Evolutionary conservation across 2,113 vertebrate genomes (phyloP).

Genomic region (Promerops cafer): DNA sequence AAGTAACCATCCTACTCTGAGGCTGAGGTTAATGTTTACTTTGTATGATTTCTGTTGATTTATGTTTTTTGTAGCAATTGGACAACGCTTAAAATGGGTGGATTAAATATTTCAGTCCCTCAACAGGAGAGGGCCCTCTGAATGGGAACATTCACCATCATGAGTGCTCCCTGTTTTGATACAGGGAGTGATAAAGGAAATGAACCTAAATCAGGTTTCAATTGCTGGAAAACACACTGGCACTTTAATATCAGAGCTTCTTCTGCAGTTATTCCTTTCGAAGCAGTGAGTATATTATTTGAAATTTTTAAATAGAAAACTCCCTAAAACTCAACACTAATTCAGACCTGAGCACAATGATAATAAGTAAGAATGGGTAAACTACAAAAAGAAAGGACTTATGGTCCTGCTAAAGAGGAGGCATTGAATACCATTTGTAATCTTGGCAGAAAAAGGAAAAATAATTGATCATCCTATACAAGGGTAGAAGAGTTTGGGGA

Average conservation of each 20-base stretch:
- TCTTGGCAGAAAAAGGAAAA: not conserved
- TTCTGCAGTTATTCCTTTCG: not conserved
- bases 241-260: not conserved
- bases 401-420: not conserved
- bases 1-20: not conserved
- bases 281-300: not conserved
- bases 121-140: not conserved
- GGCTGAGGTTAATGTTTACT: not conserved
- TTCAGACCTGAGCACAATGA: not conserved
- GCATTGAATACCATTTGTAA: not conserved
- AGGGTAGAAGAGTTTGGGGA: not conserved
- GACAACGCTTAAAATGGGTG: not conserved
- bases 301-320: not conserved
- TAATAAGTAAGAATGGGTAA: not conserved
- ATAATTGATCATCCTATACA: fast-evolving
- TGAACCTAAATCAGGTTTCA: not conserved
- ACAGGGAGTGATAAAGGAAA: not conserved
- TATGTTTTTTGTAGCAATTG: not conserved
- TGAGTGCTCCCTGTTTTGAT: not conserved
- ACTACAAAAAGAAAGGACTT: not conserved
- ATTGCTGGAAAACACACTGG: not conserved
- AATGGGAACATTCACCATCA: not conserved
- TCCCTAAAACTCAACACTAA: not conserved
- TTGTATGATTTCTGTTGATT: not conserved
- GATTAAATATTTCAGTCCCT: not conserved